These are phyloP conservation scores for Papilio polyxenes DNA, from an alignment of 1,140 invertebrate species.

Conservation along the genomic window DNA sequence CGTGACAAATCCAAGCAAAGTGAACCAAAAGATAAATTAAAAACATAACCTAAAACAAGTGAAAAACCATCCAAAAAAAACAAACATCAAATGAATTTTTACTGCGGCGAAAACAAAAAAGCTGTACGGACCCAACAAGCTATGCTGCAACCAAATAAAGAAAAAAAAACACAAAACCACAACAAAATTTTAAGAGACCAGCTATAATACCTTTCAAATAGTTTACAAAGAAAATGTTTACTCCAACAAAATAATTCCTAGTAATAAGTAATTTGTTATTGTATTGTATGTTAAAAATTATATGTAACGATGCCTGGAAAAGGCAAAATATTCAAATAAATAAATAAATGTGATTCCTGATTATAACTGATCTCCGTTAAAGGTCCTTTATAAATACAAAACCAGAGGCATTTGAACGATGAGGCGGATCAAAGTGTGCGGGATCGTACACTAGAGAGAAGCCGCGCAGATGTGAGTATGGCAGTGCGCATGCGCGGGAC, in stretches of 20 bases:
- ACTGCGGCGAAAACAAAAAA: slow-evolving; percentile 18
- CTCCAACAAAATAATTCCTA: too few species aligned
- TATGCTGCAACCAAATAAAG: background rate
- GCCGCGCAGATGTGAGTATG: slow-evolving; percentile 86
- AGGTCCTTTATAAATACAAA: slow-evolving; percentile 42
- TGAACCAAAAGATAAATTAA: background rate
- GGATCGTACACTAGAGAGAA: slow-evolving; percentile 87
- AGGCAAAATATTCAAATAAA: too few species aligned
- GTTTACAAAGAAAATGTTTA: too few species aligned
- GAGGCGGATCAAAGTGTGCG: background rate
- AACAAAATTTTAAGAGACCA: background rate
- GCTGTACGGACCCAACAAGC: slow-evolving; percentile 3
- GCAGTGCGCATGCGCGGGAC: slow-evolving; percentile 84
- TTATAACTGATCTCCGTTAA: slow-evolving; percentile 25
- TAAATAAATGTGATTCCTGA: background rate
- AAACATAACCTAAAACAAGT: slow-evolving; percentile 5
- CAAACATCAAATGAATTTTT: slow-evolving; percentile 19
- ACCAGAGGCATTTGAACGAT: slow-evolving; percentile 33
- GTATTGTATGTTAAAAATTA: too few species aligned
- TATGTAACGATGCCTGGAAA: too few species aligned
- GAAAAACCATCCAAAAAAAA: background rate
- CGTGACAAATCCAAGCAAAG: slow-evolving; percentile 26
- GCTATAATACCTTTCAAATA: background rate
- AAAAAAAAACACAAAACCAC: background rate
- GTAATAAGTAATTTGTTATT: too few species aligned